These are phyloP conservation scores for Aplysina aerophoba DNA, from an alignment of 37 sponge, comb jelly and placozoan genomes.

Conservation along the genomic window DNA sequence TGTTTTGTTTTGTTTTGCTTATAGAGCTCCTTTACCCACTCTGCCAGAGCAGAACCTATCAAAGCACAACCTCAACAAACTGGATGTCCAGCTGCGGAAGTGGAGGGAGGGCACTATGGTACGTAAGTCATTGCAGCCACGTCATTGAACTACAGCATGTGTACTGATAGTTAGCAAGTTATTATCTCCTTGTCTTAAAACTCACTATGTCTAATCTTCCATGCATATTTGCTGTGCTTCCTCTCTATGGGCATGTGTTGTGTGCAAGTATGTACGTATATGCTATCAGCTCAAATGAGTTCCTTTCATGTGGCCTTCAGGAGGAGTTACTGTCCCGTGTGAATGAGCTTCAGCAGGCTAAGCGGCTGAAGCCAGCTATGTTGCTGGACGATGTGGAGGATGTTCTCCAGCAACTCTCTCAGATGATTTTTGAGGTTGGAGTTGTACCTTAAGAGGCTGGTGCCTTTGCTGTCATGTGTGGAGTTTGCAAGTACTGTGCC, in stretches of 20 bases:
- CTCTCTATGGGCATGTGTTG: no score
- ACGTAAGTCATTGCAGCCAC: background rate
- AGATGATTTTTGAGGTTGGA: conserved; percentile 19
- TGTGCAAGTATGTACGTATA: background rate
- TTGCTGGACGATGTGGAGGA: background rate
- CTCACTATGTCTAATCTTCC: no score
- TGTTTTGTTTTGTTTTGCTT: background rate
- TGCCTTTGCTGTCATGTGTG: background rate
- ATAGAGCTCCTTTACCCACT: background rate
- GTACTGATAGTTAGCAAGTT: no score
- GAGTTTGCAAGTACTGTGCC: background rate
- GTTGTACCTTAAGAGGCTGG: background rate
- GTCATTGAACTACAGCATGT: no score
- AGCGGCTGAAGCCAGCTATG: background rate
- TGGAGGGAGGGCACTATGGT: conserved; percentile 10
- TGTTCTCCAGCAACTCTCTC: background rate
- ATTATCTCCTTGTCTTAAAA: no score
- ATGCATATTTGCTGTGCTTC: no score
- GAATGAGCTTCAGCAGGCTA: background rate
- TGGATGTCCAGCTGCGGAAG: conserved; percentile 18
- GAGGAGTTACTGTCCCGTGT: background rate
- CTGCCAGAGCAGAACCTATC: background rate
- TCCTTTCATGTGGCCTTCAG: background rate
- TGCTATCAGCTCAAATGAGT: background rate
- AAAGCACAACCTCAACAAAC: conserved; percentile 4